Evolutionary conservation across 2,797 vertebrate species (phyloP), one percentile per base, ranked within the genome.

Genomic region (Xenopus petersii): DNA sequence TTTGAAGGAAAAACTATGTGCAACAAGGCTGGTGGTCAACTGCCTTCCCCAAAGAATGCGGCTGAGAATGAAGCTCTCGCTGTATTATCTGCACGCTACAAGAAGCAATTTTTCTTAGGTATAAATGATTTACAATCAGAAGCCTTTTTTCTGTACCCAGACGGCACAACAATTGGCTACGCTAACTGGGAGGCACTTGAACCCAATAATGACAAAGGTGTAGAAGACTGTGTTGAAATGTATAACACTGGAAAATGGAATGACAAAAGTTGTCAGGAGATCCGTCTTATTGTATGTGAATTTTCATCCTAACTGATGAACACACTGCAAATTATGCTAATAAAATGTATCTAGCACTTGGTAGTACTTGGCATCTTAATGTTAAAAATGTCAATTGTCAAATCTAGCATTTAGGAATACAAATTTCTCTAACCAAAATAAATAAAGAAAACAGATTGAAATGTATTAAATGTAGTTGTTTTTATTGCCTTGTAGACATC

Each of bases 151-250:
- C 11, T 21, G 2, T 12, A 72, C 21, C 55, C 75, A 24, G 73
- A 33, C 1, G 70, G 55, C 1, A 9, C 80, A 13, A 9, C 16
- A 12, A 3, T 0, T 49, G 0, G 0, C 13, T 67, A 62, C 0
- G 0, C 16, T 24, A 67, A 66, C 3, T 51, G 61, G 54, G 30
- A 68, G 51, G 10, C 5, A 2, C 42, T 24, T n/a, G 47, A 88
- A 54, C 87, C 87, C 60, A 87, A 87, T 59, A 12, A 87, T 2
- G 21, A 79, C 0, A 74, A 0, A 61, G 77, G 58, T 0, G 2
- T 12, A 0, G 87, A 81, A 47, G 15, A 47, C 11, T 77, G 48
- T 8, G 46, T 26, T 33, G 51, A 66, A 65, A 3, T 42, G 30
- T 74, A 78, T 73, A 33, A 3, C 7, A 12, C 62, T 0, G 75